These are phyloP conservation scores for Liposcelis brunnea DNA, from an alignment of 2,888 invertebrate genomes.

Conservation along the genomic window DNA sequence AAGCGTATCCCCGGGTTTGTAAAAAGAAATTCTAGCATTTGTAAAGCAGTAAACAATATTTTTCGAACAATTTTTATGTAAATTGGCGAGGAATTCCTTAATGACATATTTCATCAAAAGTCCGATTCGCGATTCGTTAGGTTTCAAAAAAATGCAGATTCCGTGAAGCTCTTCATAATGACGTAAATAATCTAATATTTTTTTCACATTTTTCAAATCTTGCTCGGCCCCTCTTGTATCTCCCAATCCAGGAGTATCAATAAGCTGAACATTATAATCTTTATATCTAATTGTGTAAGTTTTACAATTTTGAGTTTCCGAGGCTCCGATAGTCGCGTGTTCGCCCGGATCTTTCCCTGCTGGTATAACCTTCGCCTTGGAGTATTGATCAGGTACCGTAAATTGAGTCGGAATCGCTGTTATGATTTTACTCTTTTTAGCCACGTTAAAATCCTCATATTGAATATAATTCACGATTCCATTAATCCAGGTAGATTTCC, in stretches of 20 bases:
- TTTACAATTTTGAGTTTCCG: background rate
- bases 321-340: background rate
- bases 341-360: background rate
- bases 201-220: background rate
- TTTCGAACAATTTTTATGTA: background rate
- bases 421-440: background rate
- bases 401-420: background rate
- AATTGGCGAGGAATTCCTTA: background rate
- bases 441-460: background rate
- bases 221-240: background rate
- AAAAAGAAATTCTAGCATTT: background rate
- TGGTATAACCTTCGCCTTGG: background rate
- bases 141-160: background rate
- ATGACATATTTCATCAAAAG: background rate
- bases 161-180: background rate
- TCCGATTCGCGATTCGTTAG: background rate
- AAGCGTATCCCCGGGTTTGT: background rate
- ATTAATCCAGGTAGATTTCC: constrained; percentile 1
- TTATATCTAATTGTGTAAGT: background rate
- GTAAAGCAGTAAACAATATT: background rate
- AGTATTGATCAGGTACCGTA: background rate
- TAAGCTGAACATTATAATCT: background rate
- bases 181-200: background rate
- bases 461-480: background rate
- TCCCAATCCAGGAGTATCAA: background rate